Evolutionary conservation across 2,888 invertebrate species (phyloP).

Genomic region (Luffia ferchaultella): DNA sequence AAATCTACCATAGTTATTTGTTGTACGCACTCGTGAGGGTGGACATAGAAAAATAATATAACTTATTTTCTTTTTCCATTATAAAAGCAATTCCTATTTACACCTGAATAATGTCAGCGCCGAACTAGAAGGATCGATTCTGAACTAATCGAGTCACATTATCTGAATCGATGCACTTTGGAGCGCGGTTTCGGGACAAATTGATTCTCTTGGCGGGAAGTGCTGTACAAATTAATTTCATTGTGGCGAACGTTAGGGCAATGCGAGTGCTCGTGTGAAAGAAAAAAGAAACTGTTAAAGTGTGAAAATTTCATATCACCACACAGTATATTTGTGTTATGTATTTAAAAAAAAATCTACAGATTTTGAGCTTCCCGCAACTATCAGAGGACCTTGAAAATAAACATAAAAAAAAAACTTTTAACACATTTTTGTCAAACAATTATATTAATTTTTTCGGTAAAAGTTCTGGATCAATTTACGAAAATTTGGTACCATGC

Average conservation of each 20-base stretch:
- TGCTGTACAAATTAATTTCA: background rate
- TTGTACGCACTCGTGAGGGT: no score
- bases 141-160: background rate
- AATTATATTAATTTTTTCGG: no score
- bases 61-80: no score
- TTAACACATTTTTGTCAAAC: no score
- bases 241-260: no score
- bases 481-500: no score
- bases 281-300: background rate
- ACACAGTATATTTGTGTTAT: background rate
- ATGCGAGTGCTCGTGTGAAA: background rate
- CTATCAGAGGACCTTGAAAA: background rate
- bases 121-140: background rate
- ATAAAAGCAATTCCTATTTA: background rate
- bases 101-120: background rate
- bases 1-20: no score
- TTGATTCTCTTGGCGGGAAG: background rate
- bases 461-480: no score
- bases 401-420: background rate
- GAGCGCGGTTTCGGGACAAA: background rate
- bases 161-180: background rate
- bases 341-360: background rate
- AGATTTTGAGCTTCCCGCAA: background rate
- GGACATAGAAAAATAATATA: no score
- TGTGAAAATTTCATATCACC: background rate